These are phyloP conservation scores for Carassius auratus DNA, from an alignment of 2,113 vertebrate species.

Conservation along the genomic window DNA sequence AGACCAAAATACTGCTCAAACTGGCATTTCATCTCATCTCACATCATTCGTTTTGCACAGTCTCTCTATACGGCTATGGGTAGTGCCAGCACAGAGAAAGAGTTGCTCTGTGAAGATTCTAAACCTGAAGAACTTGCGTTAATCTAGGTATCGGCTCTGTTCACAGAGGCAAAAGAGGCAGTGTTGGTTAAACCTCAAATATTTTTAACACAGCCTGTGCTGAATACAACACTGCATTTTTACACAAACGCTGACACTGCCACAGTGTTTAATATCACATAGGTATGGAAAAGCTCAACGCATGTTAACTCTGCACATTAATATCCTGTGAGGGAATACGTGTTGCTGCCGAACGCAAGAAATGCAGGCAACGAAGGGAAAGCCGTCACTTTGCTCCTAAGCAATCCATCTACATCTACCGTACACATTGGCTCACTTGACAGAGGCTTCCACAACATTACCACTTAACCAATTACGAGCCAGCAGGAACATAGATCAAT, in stretches of 20 bases:
- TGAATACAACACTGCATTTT: neutral
- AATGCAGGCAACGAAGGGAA: neutral
- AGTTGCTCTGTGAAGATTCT: neutral
- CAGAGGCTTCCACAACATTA: slow-evolving; percentile 36
- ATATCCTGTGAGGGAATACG: neutral
- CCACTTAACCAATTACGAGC: slow-evolving; percentile 42
- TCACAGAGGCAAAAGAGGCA: slow-evolving; percentile 22
- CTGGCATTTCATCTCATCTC: neutral
- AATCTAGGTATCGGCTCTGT: slow-evolving; percentile 19
- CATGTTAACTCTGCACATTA: slow-evolving; percentile 12
- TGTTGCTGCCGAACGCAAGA: neutral
- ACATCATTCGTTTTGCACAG: neutral
- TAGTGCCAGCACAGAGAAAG: slow-evolving; percentile 3
- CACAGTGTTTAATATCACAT: neutral
- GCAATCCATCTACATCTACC: slow-evolving; percentile 19
- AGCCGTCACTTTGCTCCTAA: neutral
- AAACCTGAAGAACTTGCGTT: neutral
- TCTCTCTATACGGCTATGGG: neutral
- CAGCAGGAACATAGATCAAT: slow-evolving; percentile 32
- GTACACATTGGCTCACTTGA: slow-evolving; percentile 20
- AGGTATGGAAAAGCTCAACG: slow-evolving; percentile 15
- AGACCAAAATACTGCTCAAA: slow-evolving; percentile 9
- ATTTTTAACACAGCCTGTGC: slow-evolving; percentile 18
- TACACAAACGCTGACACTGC: neutral
- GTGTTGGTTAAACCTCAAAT: slow-evolving; percentile 1